These are phyloP conservation scores for Elephas maximus DNA, from an alignment of 2,113 vertebrate species.

Conservation along the genomic window DNA sequence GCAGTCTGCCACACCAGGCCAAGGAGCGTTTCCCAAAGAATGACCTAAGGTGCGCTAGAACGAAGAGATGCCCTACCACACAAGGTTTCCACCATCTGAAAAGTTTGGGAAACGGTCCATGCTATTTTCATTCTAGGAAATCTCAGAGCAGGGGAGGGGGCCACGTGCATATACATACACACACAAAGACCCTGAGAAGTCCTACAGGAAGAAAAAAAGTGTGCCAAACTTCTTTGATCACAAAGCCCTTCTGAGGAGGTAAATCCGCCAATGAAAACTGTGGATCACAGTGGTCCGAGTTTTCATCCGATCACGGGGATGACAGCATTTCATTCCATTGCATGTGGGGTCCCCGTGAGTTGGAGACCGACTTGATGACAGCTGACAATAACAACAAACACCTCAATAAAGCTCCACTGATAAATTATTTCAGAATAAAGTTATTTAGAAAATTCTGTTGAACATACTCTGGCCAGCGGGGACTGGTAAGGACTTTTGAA, in stretches of 20 bases:
- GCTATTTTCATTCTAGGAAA: not conserved
- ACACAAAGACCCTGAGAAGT: not conserved
- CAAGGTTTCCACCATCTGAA: not conserved
- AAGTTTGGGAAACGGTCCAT: too few species aligned
- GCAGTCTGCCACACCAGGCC: too few species aligned
- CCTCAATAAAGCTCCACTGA: not conserved
- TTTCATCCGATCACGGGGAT: not conserved
- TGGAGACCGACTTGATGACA: not conserved
- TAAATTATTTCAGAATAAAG: slow-evolving; percentile 8
- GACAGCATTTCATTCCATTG: not conserved
- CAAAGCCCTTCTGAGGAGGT: not conserved
- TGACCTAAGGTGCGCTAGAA: not conserved
- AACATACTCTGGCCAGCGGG: not conserved
- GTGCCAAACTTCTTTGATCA: not conserved
- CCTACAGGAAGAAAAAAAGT: not conserved
- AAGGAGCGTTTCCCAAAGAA: not conserved
- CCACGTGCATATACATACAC: not conserved
- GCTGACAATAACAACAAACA: not conserved
- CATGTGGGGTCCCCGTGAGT: too few species aligned
- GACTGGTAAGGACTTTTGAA: not conserved
- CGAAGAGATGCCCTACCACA: not conserved
- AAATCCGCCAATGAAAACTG: too few species aligned
- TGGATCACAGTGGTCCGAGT: not conserved
- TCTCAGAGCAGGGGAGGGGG: too few species aligned
- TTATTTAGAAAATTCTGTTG: not conserved